Conservation (phyloP, 2,888 invertebrate species). For the Volucella inanis region DNA sequence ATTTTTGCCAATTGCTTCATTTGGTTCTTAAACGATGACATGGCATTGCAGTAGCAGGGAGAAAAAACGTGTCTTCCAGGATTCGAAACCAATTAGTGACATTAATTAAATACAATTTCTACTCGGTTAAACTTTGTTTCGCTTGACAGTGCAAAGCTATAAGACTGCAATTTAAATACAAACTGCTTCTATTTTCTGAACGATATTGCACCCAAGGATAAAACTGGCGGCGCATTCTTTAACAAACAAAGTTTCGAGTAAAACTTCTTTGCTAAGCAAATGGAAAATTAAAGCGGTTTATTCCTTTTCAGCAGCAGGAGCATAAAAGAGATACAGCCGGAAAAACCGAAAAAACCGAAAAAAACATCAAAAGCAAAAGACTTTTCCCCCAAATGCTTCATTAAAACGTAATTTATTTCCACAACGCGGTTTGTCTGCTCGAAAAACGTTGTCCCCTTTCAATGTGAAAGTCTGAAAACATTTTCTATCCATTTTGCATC, state of each 20-base stretch:
- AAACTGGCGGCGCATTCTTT: constrained; percentile 1
- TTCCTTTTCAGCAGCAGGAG: neutral
- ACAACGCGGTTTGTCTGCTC: neutral
- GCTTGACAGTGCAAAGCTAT: constrained; percentile 8
- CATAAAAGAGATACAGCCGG: neutral
- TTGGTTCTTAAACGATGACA: too few species aligned
- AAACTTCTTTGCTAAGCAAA: neutral
- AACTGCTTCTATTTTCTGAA: neutral
- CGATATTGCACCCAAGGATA: neutral
- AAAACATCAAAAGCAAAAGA: neutral
- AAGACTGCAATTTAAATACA: neutral
- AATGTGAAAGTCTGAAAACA: neutral
- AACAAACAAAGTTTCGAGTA: neutral
- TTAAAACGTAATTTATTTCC: constrained; percentile 16
- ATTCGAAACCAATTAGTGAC: too few species aligned
- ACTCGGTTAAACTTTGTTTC: too few species aligned
- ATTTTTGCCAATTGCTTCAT: too few species aligned
- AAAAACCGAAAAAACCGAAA: neutral
- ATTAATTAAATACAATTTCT: too few species aligned
- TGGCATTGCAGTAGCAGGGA: too few species aligned
- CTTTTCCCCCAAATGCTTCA: neutral
- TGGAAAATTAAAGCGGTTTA: neutral
- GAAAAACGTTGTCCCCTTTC: neutral
- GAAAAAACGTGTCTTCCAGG: too few species aligned
- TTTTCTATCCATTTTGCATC: neutral